phyloP scores from a whole-genome alignment of 2,888 invertebrate species.

The Thysanoteuthis rhombus region DNA sequence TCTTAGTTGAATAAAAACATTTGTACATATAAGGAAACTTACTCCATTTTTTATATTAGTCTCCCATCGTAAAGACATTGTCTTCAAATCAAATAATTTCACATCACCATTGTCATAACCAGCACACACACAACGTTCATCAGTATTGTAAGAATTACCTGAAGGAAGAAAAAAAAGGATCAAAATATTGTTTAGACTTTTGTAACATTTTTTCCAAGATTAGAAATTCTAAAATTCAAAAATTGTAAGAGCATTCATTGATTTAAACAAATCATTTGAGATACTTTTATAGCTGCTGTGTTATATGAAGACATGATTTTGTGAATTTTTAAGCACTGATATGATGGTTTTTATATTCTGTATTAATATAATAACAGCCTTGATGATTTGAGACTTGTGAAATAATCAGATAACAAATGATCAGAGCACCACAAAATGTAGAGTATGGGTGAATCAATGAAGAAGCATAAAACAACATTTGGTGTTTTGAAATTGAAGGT shows the following conservation, averaged over 20 bases:
- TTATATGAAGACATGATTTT: constrained; percentile 39
- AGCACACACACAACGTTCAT: constrained; percentile 86
- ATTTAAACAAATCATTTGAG: no score
- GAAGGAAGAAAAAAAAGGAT: constrained; percentile 27
- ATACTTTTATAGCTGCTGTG: constrained; percentile 28
- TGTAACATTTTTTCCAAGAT: not conserved
- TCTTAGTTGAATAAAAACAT: not conserved
- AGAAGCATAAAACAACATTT: no score
- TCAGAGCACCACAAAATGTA: no score
- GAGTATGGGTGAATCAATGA: no score
- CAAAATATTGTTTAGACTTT: not conserved
- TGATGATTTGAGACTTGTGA: no score
- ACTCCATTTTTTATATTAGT: constrained; percentile 88
- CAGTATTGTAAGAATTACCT: constrained; percentile 86
- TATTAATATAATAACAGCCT: no score
- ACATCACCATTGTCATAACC: constrained; percentile 97
- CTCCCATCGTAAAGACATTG: constrained; percentile 88
- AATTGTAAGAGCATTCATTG: not conserved
- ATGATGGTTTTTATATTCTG: no score
- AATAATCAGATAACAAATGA: no score
- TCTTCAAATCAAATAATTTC: constrained; percentile 89
- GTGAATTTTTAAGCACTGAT: no score
- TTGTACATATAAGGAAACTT: constrained; percentile 38
- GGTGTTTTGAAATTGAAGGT: no score
- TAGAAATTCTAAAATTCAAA: not conserved